Evolutionary conservation across 2,888 invertebrate genomes (phyloP), one percentile per base, ranked within the genome.

Genomic region (Gordius sp.): DNA sequence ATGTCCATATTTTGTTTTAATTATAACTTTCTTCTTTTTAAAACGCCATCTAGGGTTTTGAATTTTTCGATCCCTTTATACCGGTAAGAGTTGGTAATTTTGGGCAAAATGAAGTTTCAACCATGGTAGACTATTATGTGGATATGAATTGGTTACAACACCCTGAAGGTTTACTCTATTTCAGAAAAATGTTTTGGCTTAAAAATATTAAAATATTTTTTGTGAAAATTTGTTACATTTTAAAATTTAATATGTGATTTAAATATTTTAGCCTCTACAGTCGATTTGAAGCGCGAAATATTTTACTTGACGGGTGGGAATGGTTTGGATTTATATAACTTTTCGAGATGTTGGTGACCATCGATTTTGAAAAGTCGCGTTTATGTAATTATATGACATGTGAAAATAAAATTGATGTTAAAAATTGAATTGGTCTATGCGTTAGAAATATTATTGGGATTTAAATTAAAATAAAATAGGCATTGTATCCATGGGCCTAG

Each of bases 31-130:
- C 8, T 47, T 20, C 8, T 47, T 20, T 47, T n/a, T 47, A 47
- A 47, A n/a, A 20, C 20, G 20, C 20, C 16, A 20, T 47, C n/a
- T 47, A 54, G 28, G 55, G 55, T n/a, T 27, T 54, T 13, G 28
- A 27, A 54, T 54, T 25, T 27, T 28, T 54, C 16, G 55, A 54
- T 54, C 55, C 55, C 4, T 54, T 54, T 54, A 28, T 54, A 2
- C 55, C 55, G 4, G 28, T 54, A 54, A 24, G 26, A 4, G 26
- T 54, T 27, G 27, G 27, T 8, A 54, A 54, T 27, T 54, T 25
- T 54, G 16, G 13, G 16, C 13, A 27, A 16, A 8, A 8, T 16
- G 55, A 54, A 54, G 16, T 27, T 8, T 54, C 27, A 26, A 28
- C 4, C 20, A 54, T 54, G 55, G 27, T 54, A 27, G 55, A 54